These are phyloP conservation scores for Formica exsecta DNA, from an alignment of 1,140 invertebrate genomes.

Conservation along the genomic window DNA sequence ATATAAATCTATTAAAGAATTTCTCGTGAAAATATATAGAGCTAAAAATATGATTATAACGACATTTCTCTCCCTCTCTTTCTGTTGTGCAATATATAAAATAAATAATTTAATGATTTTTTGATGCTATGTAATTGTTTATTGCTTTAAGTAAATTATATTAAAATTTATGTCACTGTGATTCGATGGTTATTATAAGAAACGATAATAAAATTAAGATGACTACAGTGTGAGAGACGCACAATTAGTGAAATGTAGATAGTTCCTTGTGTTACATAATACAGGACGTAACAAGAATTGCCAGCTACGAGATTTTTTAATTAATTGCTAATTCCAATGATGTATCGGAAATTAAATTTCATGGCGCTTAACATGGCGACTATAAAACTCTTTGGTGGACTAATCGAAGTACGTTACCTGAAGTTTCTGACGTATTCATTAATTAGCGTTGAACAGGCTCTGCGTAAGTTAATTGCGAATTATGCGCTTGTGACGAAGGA, in stretches of 20 bases:
- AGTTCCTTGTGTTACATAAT: not conserved
- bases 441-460: constrained; percentile 68
- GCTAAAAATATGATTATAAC: not conserved
- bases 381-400: constrained; percentile 54
- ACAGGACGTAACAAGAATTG: not conserved
- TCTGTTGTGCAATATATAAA: not conserved
- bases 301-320: constrained; percentile 32
- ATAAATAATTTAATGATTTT: not conserved
- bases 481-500: constrained; percentile 50
- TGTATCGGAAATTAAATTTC: constrained; percentile 67
- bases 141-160: not conserved
- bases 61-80: not conserved
- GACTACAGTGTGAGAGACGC: no score
- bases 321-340: constrained; percentile 49
- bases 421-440: constrained; percentile 69
- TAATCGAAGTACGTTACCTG: constrained; percentile 56
- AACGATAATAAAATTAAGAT: not conserved
- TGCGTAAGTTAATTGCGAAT: constrained; percentile 74
- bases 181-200: not conserved
- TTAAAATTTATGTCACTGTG: not conserved
- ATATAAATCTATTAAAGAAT: constrained; percentile 41
- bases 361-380: constrained; percentile 49
- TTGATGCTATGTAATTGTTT: not conserved
- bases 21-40: not conserved
- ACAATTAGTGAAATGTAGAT: not conserved